Conservation (phyloP, 2,797 vertebrate genomes). For the Clarias laeviceps region DNA sequence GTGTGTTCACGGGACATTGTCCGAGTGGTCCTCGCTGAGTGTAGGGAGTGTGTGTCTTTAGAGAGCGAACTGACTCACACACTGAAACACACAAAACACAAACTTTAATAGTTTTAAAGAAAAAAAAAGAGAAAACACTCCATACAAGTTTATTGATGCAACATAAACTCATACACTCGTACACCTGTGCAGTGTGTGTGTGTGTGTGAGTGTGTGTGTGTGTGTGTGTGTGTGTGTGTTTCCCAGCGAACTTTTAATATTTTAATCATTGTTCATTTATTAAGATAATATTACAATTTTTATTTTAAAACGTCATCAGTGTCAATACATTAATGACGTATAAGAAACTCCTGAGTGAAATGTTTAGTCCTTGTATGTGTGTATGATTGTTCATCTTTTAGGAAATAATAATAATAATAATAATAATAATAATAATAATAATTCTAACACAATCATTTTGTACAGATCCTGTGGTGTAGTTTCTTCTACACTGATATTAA, state of each 20-base stretch:
- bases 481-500: too few species aligned
- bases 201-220: too few species aligned
- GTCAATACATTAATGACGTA: background rate
- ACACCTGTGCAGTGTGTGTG: background rate
- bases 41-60: constrained; percentile 7
- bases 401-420: background rate
- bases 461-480: too few species aligned
- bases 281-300: background rate
- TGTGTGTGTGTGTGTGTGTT: too few species aligned
- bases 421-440: background rate
- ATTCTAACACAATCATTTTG: background rate
- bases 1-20: constrained; percentile 44
- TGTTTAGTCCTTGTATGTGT: background rate
- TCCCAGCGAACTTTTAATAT: background rate
- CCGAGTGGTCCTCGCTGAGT: constrained; percentile 32
- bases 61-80: constrained; percentile 39
- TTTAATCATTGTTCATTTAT: background rate
- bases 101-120: constrained; percentile 7
- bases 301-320: background rate
- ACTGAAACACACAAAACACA: constrained; percentile 54
- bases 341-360: background rate
- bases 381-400: background rate
- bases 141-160: background rate
- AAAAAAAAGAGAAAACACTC: background rate
- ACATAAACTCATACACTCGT: background rate